phyloP scores from a whole-genome alignment of 37 sponge, comb jelly and placozoan species.

The Chondrosia reniformis region DNA sequence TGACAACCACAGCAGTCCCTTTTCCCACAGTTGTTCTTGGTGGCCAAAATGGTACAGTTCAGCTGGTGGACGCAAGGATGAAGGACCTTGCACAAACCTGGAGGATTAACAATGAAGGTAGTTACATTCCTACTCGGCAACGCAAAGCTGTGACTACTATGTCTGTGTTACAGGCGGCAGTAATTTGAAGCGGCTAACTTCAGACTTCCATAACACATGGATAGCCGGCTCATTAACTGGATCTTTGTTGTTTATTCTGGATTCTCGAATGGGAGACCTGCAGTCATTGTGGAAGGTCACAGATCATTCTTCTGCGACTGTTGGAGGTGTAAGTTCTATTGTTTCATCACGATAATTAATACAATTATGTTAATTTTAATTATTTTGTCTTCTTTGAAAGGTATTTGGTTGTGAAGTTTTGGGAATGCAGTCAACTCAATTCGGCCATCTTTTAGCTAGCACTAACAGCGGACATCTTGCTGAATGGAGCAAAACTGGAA shows the following conservation, averaged over 20 bases:
- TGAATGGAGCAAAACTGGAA: slow-evolving; percentile 51
- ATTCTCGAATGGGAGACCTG: slow-evolving; percentile 61
- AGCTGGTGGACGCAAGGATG: slow-evolving; percentile 37
- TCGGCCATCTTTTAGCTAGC: slow-evolving; percentile 51
- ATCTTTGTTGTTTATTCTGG: slow-evolving; percentile 33
- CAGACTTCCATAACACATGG: slow-evolving; percentile 40
- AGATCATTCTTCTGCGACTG: slow-evolving; percentile 4
- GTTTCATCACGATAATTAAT: no score
- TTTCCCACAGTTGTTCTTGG: slow-evolving; percentile 35
- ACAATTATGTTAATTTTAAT: no score
- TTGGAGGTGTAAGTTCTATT: no score
- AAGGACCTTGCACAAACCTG: slow-evolving; percentile 39
- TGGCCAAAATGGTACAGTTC: background rate
- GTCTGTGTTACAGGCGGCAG: slow-evolving; percentile 6
- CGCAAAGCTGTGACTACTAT: no score
- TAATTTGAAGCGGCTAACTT: slow-evolving; percentile 30
- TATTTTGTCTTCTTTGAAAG: no score
- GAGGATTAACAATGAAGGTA: slow-evolving; percentile 3
- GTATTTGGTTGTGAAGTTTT: no score
- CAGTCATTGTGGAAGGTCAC: slow-evolving; percentile 48
- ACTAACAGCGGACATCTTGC: slow-evolving; percentile 40
- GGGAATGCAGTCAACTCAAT: no score
- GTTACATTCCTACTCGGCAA: background rate
- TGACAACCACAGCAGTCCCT: slow-evolving; percentile 44
- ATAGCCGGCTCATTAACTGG: slow-evolving; percentile 37